phyloP scores from a whole-genome alignment of 2,113 vertebrate species.

The Chaetodon trifascialis region DNA sequence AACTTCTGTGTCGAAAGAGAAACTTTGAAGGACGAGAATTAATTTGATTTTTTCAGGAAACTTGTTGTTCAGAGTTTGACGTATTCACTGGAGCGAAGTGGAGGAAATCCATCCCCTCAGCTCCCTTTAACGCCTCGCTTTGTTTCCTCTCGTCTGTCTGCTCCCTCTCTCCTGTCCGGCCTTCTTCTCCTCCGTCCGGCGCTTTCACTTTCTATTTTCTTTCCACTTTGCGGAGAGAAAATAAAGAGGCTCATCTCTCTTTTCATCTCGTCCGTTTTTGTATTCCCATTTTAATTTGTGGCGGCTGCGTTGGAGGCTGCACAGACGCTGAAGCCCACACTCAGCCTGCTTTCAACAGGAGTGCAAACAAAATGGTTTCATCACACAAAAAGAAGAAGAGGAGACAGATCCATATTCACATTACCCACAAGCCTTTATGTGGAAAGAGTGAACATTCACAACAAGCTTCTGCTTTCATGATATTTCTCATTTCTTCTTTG shows the following conservation, averaged over 20 bases:
- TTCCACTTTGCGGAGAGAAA: background rate
- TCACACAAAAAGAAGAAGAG: background rate
- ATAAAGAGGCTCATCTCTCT: background rate
- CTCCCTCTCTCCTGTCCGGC: background rate
- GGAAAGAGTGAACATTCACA: background rate
- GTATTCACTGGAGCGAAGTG: constrained; percentile 55
- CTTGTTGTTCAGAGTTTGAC: constrained; percentile 51
- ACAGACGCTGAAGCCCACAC: background rate
- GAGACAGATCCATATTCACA: background rate
- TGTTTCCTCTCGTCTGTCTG: background rate
- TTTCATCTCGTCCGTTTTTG: constrained; percentile 10
- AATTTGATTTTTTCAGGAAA: constrained; percentile 21
- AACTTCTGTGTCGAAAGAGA: constrained; percentile 17
- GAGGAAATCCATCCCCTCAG: constrained; percentile 37
- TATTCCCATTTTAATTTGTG: constrained; percentile 15
- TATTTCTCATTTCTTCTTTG: background rate
- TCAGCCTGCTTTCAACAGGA: constrained; percentile 8
- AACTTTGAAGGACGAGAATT: constrained; percentile 45
- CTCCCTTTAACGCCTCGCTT: constrained; percentile 23
- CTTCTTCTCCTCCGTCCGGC: background rate
- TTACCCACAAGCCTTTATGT: background rate
- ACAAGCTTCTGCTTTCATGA: constrained; percentile 2
- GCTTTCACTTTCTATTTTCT: background rate
- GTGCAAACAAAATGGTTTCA: background rate
- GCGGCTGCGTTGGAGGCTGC: constrained; percentile 8